These are phyloP conservation scores for Drosophila anomelani DNA, from an alignment of 2,888 invertebrate species.

Conservation along the genomic window DNA sequence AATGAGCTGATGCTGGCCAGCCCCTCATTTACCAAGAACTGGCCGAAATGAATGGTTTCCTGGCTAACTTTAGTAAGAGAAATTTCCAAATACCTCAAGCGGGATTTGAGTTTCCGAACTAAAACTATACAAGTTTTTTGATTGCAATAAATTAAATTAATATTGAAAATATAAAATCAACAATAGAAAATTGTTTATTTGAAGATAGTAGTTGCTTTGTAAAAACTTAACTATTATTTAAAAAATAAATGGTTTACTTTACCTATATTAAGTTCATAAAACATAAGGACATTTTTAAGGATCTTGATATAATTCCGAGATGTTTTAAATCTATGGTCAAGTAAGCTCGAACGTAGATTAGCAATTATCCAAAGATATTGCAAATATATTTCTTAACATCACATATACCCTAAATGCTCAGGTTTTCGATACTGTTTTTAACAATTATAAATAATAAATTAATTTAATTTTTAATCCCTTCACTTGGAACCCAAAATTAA, in stretches of 20 bases:
- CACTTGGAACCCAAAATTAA: background rate
- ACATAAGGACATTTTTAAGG: rapidly evolving
- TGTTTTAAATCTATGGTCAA: background rate
- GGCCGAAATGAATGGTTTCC: background rate
- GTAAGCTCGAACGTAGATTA: background rate
- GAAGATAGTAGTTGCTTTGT: background rate
- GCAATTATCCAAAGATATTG: too few species aligned
- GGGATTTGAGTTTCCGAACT: background rate
- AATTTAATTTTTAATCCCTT: too few species aligned
- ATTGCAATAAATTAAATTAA: too few species aligned
- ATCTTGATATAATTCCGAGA: background rate
- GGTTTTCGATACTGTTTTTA: too few species aligned
- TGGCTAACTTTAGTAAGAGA: background rate
- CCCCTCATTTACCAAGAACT: background rate
- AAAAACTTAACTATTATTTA: background rate
- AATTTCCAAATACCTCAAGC: background rate
- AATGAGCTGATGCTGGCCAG: slow-evolving; percentile 57
- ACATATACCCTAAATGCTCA: too few species aligned
- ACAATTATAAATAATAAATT: too few species aligned
- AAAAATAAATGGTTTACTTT: background rate
- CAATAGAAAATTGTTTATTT: too few species aligned
- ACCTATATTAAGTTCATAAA: background rate
- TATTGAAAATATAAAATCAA: background rate
- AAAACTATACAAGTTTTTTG: background rate
- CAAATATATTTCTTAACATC: too few species aligned